Evolutionary conservation across 2,113 vertebrate species (phyloP).

Genomic region (Callaeas wilsoni): DNA sequence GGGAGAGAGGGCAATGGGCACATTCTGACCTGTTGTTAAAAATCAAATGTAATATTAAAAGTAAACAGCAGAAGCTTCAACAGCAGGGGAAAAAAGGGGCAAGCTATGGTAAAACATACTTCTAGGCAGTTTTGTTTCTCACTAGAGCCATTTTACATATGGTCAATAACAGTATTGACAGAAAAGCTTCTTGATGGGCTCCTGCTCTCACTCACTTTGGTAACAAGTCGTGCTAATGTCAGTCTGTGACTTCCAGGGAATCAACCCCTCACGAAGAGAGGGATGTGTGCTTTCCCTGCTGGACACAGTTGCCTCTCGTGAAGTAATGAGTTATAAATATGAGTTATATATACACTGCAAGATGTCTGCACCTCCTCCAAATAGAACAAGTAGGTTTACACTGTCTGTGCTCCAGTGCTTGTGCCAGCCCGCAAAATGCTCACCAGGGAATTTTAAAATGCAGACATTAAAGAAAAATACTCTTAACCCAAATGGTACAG

Average conservation of each 20-base stretch:
- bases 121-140: background rate
- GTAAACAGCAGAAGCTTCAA: background rate
- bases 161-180: background rate
- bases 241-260: background rate
- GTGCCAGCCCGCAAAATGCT: background rate
- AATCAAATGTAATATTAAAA: background rate
- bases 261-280: background rate
- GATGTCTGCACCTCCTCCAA: conserved; percentile 12
- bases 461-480: conserved; percentile 39
- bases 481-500: background rate
- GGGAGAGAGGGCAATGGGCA: background rate
- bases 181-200: background rate
- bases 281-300: background rate
- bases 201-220: background rate
- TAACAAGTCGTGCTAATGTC: background rate
- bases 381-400: background rate
- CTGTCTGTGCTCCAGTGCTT: background rate
- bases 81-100: background rate
- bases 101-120: background rate
- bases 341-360: conserved; percentile 18
- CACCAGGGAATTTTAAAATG: conserved; percentile 40
- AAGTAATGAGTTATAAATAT: conserved; percentile 35
- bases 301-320: background rate
- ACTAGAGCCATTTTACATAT: background rate
- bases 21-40: background rate